Evolutionary conservation across 2,888 invertebrate genomes (phyloP), one percentile per base, ranked within the genome.

Genomic region (Perithous albicinctus): DNA sequence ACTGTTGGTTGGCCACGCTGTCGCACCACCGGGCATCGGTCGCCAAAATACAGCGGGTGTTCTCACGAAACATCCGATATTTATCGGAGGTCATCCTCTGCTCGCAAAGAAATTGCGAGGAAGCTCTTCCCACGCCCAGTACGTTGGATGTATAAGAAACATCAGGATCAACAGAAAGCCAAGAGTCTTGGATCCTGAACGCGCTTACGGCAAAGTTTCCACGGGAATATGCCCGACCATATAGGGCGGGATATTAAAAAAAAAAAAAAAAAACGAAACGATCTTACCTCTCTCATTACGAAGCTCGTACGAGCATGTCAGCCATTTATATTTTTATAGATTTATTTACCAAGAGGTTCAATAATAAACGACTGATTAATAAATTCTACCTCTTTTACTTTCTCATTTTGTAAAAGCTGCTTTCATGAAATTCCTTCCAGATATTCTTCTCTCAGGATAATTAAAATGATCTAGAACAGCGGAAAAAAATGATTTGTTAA

Each of bases 41-140:
- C 85, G 82, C 2, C 94, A 94, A 23, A 94, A 94, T 18, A 94
- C 95, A 23, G 94, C 95, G 0, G 95, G 95, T 0, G 97, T 98
- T 0, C 96, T 97, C 88, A 98, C 98, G 0, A 95, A 95, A 32
- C 96, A 97, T 82, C 97, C 98, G 0, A 94, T 99, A 38, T 99
- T 97, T 93, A 94, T 99, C 88, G 99, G 99, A 20, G 99, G 99
- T 0, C 97, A 98, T 93, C 96, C 96, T 1, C 93, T 94, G 74
- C 91, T 93, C 77, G 86, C 90, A 69, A 93, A 91, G 61, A 90
- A 89, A 83, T 90, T 94, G 0, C 93, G 95, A 35, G 98, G 98
- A 1, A 94, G 97, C 2, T 94, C 94, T 46, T 96, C 97, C 0
- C 93, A 94, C 12, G 94, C 95, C 29, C 96, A 96, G 8, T 99